These are phyloP conservation scores for Ophion ventricosus DNA, from an alignment of 2,888 invertebrate species.

Conservation along the genomic window DNA sequence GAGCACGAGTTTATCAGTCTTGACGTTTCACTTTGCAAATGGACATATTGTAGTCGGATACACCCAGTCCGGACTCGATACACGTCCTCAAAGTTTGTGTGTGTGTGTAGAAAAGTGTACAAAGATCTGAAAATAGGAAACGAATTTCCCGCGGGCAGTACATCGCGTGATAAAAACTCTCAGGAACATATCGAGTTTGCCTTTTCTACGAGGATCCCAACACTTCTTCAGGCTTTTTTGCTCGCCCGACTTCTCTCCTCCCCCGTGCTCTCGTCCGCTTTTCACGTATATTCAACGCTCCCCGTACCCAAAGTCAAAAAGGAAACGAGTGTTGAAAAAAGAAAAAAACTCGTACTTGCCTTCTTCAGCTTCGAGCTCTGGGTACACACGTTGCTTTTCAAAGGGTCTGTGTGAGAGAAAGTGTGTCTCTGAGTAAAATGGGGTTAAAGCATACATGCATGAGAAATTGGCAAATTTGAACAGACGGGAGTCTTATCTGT, in stretches of 20 bases:
- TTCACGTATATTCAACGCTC: background rate
- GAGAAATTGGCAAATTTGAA: constrained; percentile 25
- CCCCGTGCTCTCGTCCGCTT: background rate
- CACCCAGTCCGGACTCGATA: constrained; percentile 21
- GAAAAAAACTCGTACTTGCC: background rate
- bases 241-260: background rate
- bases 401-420: background rate
- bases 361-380: constrained; percentile 25
- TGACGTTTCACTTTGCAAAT: constrained; percentile 31
- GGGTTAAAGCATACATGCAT: background rate
- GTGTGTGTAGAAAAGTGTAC: background rate
- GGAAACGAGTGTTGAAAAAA: background rate
- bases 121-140: constrained; percentile 64
- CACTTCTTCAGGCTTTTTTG: constrained; percentile 22
- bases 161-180: constrained; percentile 42
- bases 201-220: constrained; percentile 33
- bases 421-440: constrained; percentile 6
- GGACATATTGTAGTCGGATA: background rate
- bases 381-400: constrained; percentile 13
- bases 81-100: constrained; percentile 3
- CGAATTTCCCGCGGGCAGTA: constrained; percentile 41
- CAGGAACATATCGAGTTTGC: constrained; percentile 51
- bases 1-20: constrained; percentile 30
- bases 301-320: background rate
- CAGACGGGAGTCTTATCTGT: background rate